Evolutionary conservation across 2,113 vertebrate species (phyloP), one percentile per base, ranked within the genome.

Genomic region (Hemiscyllium ocellatum): DNA sequence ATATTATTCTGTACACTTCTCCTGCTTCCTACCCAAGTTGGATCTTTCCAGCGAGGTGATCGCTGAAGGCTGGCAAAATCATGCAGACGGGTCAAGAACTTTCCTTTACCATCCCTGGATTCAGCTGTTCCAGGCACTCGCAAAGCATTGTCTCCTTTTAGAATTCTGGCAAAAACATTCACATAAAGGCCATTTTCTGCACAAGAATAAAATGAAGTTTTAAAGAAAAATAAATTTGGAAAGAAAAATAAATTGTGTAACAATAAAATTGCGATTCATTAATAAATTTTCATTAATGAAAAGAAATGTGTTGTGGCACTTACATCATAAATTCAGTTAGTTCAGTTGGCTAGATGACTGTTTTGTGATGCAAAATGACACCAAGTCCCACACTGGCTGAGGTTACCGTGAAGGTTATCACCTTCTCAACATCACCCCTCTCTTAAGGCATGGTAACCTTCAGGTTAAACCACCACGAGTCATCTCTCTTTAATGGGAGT

Each of bases 21-120:
- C 96, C 96, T 17, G 4, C 42, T 50, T 52, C 96, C 65, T 96
- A 96, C 89, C 37, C 22, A 96, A 96, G 96, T 96, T 47, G 96
- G 96, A 15, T 80, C 96, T 83, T 37, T 96, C 96, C 97, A 96
- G 85, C 95, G 95, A 91, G 96, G 96, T 96, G 96, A 96, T 95
- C 86, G 96, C 96, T 96, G 95, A 33, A 96, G 96, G 68, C 96
- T 96, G 97, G 96, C 95, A 96, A 96, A 97, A 96, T 97, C 96
- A 90, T 95, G 96, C 87, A 96, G 96, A 96, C 0, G 3, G 29
- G 95, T 95, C 72, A 97, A 94, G 96, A 96, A 96, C 96, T 96
- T 97, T 96, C 97, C 96, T 86, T 97, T 96, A 96, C 87, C 47
- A 78, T 96, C 97, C 96, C 96, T 96, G 68, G 95, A 94, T 50